Percentiles rank a stretch among this genome's conserved stretches.
Evolutionary conservation across 2,888 invertebrate genomes (phyloP).

Genomic region (Drosophila prostipennis): DNA sequence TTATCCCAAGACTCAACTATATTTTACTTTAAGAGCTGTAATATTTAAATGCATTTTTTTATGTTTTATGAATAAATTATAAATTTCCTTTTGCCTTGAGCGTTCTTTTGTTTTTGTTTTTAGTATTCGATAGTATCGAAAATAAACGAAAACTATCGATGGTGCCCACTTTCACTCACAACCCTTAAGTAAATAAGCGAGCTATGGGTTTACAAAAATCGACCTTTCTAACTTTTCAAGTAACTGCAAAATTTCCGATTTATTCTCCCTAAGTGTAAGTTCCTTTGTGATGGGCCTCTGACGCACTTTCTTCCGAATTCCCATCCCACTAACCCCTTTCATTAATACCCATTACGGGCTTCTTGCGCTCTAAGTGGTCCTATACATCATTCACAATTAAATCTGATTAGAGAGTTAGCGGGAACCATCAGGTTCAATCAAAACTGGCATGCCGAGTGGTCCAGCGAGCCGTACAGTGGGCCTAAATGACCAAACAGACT

Average conservation of each 20-base stretch:
- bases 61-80: no score
- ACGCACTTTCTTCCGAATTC: background rate
- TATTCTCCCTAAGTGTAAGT: background rate
- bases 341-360: conserved; percentile 19
- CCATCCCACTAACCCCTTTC: background rate
- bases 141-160: no score
- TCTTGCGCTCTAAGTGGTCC: conserved; percentile 37
- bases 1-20: no score
- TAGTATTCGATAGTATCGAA: no score
- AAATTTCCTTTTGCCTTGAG: no score
- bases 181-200: no score
- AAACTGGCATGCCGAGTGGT: conserved; percentile 69
- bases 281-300: background rate
- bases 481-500: conserved; percentile 44
- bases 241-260: no score
- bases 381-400: conserved; percentile 75
- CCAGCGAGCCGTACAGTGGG: conserved; percentile 37
- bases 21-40: no score
- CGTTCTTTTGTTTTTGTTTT: no score
- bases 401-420: conserved; percentile 60
- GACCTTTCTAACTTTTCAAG: background rate
- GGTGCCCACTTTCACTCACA: no score
- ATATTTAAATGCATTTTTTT: no score
- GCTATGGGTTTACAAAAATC: background rate
- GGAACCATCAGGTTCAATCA: conserved; percentile 75